phyloP scores from a whole-genome alignment of 2,888 invertebrate genomes.

The Lissonota sp. region DNA sequence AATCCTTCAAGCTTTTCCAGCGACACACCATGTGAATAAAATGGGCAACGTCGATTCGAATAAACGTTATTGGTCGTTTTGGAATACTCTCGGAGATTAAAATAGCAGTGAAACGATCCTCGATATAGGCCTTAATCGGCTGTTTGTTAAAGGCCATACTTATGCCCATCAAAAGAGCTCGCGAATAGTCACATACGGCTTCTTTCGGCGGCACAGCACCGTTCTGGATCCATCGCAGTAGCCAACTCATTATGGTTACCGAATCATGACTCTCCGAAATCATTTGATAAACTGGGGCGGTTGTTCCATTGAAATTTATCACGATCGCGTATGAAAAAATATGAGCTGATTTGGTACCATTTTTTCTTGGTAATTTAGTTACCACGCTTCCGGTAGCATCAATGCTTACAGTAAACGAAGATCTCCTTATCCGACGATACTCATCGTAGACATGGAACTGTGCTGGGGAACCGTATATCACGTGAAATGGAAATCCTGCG shows the following conservation, averaged over 20 bases:
- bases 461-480: not conserved
- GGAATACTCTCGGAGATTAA: not conserved
- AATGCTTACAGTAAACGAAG: slow-evolving; percentile 1
- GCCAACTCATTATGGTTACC: slow-evolving; percentile 50
- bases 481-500: not conserved
- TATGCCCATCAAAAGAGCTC: slow-evolving; percentile 56
- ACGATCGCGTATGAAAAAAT: slow-evolving; percentile 60
- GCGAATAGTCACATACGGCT: slow-evolving; percentile 52
- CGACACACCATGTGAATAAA: slow-evolving; percentile 49
- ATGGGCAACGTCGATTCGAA: slow-evolving; percentile 61
- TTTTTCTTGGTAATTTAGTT: slow-evolving; percentile 18
- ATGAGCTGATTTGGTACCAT: slow-evolving; percentile 33
- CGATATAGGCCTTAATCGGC: slow-evolving; percentile 49
- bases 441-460: slow-evolving; percentile 34
- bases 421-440: slow-evolving; percentile 21
- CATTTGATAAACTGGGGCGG: slow-evolving; percentile 57
- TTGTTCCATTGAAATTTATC: slow-evolving; percentile 42
- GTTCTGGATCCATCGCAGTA: slow-evolving; percentile 36
- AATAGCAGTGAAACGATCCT: not conserved
- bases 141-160: slow-evolving; percentile 59
- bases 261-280: slow-evolving; percentile 54
- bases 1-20: slow-evolving; percentile 49
- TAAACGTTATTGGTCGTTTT: not conserved
- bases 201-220: slow-evolving; percentile 51
- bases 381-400: slow-evolving; percentile 52